phyloP scores from a whole-genome alignment of 1,140 invertebrate species.

The Halictus rubicundus region DNA sequence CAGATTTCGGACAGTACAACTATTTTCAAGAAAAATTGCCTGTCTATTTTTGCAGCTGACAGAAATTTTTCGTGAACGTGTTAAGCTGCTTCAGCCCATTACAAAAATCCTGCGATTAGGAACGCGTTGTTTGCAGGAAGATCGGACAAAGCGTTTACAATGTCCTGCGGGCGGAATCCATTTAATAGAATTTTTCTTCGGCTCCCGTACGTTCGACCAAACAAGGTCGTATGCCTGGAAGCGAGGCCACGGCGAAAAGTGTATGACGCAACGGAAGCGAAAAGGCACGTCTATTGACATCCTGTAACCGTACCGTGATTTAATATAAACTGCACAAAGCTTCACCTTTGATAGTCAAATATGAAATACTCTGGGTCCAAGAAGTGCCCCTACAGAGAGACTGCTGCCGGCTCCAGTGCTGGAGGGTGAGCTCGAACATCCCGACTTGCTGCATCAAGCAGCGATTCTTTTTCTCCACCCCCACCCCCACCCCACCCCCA shows the following conservation, averaged over 20 bases:
- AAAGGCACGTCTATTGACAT: slow-evolving; percentile 68
- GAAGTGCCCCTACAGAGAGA: slow-evolving; percentile 61
- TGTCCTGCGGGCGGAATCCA: not conserved
- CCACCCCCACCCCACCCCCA: no score
- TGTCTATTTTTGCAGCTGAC: no score
- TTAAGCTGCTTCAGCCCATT: no score
- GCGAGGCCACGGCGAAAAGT: not conserved
- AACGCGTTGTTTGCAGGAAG: not conserved
- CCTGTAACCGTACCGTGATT: slow-evolving; percentile 69
- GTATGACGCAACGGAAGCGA: not conserved
- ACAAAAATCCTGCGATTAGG: not conserved
- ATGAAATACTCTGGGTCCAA: slow-evolving; percentile 71
- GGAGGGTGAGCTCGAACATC: slow-evolving; percentile 53
- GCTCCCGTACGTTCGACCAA: not conserved
- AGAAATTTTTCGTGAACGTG: no score
- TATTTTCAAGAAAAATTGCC: no score
- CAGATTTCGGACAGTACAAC: no score
- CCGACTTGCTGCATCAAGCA: slow-evolving; percentile 46
- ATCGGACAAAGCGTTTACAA: not conserved
- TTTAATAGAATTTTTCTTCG: slow-evolving; percentile 18
- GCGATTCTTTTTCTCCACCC: slow-evolving; percentile 18
- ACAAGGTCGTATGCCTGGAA: not conserved
- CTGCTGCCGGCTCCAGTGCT: slow-evolving; percentile 30
- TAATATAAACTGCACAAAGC: slow-evolving; percentile 76
- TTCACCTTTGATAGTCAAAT: slow-evolving; percentile 74